Evolutionary conservation across 2,888 invertebrate species (phyloP).

Genomic region (Dryomyza anilis): DNA sequence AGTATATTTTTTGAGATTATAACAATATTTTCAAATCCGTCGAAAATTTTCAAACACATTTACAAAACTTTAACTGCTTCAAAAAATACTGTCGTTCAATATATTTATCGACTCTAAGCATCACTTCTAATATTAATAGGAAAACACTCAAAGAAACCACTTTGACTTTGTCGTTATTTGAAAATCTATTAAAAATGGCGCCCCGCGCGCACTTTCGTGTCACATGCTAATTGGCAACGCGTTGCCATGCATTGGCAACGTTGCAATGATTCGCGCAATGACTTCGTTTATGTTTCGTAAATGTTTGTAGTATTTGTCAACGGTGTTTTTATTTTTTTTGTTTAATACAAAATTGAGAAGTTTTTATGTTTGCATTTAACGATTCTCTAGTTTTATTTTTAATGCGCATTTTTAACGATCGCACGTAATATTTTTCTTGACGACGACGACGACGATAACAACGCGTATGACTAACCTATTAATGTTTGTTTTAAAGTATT

Average conservation of each 20-base stretch:
- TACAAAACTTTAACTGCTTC: no score
- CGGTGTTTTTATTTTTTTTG: neutral
- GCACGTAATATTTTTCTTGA: no score
- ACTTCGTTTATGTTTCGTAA: neutral
- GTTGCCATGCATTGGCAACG: neutral
- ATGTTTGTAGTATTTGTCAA: neutral
- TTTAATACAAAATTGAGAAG: neutral
- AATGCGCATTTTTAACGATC: no score
- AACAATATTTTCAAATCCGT: no score
- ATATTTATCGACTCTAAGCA: no score
- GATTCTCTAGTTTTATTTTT: neutral
- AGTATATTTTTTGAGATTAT: no score
- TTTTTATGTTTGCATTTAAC: neutral
- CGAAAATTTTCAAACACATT: no score
- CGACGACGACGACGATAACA: no score
- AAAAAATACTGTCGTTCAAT: no score
- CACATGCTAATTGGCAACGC: neutral
- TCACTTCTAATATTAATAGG: no score
- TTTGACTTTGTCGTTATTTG: neutral
- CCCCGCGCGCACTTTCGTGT: neutral
- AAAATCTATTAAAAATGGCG: constrained; percentile 5
- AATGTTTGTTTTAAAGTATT: neutral
- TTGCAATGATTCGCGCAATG: neutral
- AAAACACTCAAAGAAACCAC: neutral
- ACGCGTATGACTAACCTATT: neutral